These are phyloP conservation scores for Cyaniris semiargus DNA, from an alignment of 2,888 invertebrate genomes.

Conservation along the genomic window DNA sequence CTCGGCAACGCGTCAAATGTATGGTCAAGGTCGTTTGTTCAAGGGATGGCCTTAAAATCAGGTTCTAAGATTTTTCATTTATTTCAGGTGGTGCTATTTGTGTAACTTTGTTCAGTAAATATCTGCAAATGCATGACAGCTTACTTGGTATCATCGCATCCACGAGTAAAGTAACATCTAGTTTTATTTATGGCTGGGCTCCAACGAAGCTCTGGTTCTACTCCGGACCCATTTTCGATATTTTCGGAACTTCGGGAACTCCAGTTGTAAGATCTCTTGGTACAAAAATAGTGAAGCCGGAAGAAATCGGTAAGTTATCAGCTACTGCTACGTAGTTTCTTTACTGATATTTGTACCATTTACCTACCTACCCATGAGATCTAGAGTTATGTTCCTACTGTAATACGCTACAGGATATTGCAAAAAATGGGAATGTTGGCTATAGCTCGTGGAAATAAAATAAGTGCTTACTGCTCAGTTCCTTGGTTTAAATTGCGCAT, in stretches of 20 bases:
- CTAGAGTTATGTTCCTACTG: too few relatives aligned
- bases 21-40: too few relatives aligned
- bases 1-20: too few relatives aligned
- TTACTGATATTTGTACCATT: too few relatives aligned
- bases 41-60: too few relatives aligned
- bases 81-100: slow-evolving; percentile 69
- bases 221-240: slow-evolving; percentile 67
- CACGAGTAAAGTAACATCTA: slow-evolving; percentile 64
- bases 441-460: too few relatives aligned
- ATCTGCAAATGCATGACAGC: slow-evolving; percentile 70
- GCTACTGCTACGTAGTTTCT: too few relatives aligned
- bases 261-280: slow-evolving; percentile 79
- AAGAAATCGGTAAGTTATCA: slow-evolving; percentile 68
- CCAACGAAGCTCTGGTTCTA: slow-evolving; percentile 67
- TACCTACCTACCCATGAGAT: too few relatives aligned
- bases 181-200: slow-evolving; percentile 69
- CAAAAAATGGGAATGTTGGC: too few relatives aligned
- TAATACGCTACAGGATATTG: too few relatives aligned
- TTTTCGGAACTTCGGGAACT: slow-evolving; percentile 76
- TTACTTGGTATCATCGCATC: slow-evolving; percentile 73
- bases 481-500: not conserved
- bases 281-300: slow-evolving; percentile 76
- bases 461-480: too few relatives aligned
- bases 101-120: slow-evolving; percentile 68
- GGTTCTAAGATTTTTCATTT: not conserved